Conservation (phyloP, 1,140 invertebrate species). For the Contarinia nasturtii region DNA sequence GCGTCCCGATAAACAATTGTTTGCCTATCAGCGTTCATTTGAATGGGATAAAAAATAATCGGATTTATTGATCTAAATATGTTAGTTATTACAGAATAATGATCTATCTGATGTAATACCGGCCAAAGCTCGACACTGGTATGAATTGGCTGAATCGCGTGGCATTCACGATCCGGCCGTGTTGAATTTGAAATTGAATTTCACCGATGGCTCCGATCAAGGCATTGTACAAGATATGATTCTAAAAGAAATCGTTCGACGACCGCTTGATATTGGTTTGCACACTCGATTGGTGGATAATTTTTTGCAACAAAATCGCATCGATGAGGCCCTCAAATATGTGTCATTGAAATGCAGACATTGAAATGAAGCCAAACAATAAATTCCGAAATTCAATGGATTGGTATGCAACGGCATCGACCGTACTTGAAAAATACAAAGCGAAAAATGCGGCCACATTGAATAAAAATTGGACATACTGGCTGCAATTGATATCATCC, state of each 20-base stretch:
- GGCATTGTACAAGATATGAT: constrained; percentile 36
- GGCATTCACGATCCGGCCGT: too few species aligned
- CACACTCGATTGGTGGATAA: constrained; percentile 55
- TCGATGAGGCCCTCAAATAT: constrained; percentile 59
- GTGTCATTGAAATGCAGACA: constrained; percentile 41
- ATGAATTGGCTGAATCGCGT: too few species aligned
- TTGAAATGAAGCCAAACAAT: too few species aligned
- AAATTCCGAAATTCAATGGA: constrained; percentile 34
- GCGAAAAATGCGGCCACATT: background rate
- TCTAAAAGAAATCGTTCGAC: constrained; percentile 39
- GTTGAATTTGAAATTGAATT: constrained; percentile 50
- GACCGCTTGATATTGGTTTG: constrained; percentile 49
- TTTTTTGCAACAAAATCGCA: constrained; percentile 43
- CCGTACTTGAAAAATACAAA: constrained; percentile 37
- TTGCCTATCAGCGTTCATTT: constrained; percentile 56
- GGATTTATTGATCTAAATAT: too few species aligned
- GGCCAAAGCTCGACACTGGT: too few species aligned
- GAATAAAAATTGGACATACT: constrained; percentile 39
- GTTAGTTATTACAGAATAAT: too few species aligned
- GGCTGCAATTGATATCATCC: constrained; percentile 45
- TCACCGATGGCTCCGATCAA: constrained; percentile 29
- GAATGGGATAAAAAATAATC: constrained; percentile 58
- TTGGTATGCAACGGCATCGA: constrained; percentile 61
- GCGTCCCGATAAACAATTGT: constrained; percentile 53
- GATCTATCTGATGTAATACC: too few species aligned